Base-by-base conservation (phyloP, 2,113 vertebrate species). In the Esox niger region DNA sequence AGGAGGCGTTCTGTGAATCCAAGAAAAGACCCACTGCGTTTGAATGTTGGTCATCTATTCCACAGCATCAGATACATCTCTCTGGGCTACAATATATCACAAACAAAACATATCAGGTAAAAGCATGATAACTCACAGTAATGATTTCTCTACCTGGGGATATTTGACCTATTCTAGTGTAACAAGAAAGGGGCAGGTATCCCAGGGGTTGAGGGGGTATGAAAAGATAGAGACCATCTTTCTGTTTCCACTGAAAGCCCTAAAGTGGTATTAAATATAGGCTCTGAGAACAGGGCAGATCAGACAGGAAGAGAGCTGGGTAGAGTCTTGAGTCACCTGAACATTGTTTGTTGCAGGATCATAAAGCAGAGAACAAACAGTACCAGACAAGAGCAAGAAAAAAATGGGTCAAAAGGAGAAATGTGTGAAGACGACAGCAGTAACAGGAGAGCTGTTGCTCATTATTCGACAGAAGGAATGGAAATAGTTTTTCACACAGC, bases 31-130 rank as follows among this genome's bases (percentile, higher is more conserved):
- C 47, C 26, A 21, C 64, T 76, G 81, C 78, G 62, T 69, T 61
- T 83, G 84, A 83, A 80, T 72, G 81, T 85, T 80, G 76, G 70
- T 83, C 76, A 49, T 84, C 71, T 72, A 62, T 82, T 82, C 69
- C 57, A 67, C 26, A 59, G 7, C 56, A 29, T 59, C 4, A 17
- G 4, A 20, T 77, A 64, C 68, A 21, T 71, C 61, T 75, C 15
- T 59, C 26, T 30, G 10, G 9, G 20, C 17, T 31, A 59, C 57
- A 15, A 10, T 43, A 43, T 43, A 52, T 52, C 47, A 52, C 10
- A 33, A 35, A 61, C 30, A 32, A 32, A 20, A 35, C n/a, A 61
- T 61, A 61, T 21, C 31, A 61, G 30, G 20, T 17, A n/a, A 29
- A 29, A 29, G 3, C 25, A 26, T 1, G 0, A 9, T 15, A 13